These are phyloP conservation scores for Labeo catla DNA, from an alignment of 2,113 vertebrate genomes.

Conservation along the genomic window DNA sequence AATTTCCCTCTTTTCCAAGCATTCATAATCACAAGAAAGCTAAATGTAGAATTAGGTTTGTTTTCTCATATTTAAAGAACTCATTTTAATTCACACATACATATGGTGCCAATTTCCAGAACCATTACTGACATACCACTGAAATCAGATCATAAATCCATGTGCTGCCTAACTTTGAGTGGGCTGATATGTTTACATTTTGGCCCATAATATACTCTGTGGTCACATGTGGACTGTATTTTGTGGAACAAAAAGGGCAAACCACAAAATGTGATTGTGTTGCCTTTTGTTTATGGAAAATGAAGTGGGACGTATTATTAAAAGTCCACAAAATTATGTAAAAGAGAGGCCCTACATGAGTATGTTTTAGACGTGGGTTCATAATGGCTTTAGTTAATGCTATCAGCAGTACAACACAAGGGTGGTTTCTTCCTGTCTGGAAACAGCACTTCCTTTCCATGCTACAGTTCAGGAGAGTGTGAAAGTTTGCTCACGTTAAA, in stretches of 20 bases:
- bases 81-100: neutral
- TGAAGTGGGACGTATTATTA: neutral
- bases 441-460: constrained; percentile 68
- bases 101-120: constrained; percentile 42
- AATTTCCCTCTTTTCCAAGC: neutral
- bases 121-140: constrained; percentile 5
- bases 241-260: neutral
- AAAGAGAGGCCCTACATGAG: neutral
- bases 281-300: neutral
- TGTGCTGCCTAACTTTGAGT: neutral
- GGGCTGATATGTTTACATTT: constrained; percentile 19
- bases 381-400: constrained; percentile 58
- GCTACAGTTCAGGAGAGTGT: constrained; percentile 47
- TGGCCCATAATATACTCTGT: neutral
- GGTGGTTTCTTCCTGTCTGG: constrained; percentile 75
- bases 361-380: constrained; percentile 49
- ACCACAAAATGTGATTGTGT: neutral
- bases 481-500: neutral
- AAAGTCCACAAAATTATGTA: neutral
- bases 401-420: constrained; percentile 45
- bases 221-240: neutral
- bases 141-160: neutral
- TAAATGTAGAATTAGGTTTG: neutral
- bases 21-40: constrained; percentile 1
- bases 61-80: constrained; percentile 7